Evolutionary conservation across 2,113 vertebrate genomes (phyloP).

Genomic region (Pachyramphus minor): DNA sequence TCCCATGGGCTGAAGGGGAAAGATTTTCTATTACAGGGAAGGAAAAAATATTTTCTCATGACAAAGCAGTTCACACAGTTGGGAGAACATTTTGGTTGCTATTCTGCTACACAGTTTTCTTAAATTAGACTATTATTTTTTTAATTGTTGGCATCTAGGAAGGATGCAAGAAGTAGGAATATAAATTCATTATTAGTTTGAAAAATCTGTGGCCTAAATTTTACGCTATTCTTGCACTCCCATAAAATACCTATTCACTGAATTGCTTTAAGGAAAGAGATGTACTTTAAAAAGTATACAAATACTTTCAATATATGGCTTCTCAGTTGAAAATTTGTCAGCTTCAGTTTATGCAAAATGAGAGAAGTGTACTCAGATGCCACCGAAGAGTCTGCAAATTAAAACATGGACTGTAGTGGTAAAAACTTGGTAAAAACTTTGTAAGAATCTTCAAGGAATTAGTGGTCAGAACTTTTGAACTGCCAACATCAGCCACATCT

Average conservation of each 20-base stretch:
- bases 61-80: background rate
- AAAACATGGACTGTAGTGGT: background rate
- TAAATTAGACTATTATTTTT: background rate
- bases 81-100: background rate
- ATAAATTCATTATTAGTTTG: background rate
- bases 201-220: background rate
- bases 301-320: background rate
- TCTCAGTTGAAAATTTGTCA: background rate
- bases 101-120: background rate
- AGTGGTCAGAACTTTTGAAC: background rate
- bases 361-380: background rate
- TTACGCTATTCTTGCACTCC: background rate
- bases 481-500: background rate
- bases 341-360: background rate
- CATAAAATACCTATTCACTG: background rate
- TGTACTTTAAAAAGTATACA: background rate
- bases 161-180: background rate
- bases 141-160: background rate
- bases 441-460: background rate
- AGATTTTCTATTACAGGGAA: background rate
- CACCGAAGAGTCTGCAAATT: background rate
- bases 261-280: background rate
- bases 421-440: background rate
- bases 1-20: background rate
- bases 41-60: background rate